phyloP scores from a whole-genome alignment of 1,140 invertebrate genomes.

The Drosophila sproati region DNA sequence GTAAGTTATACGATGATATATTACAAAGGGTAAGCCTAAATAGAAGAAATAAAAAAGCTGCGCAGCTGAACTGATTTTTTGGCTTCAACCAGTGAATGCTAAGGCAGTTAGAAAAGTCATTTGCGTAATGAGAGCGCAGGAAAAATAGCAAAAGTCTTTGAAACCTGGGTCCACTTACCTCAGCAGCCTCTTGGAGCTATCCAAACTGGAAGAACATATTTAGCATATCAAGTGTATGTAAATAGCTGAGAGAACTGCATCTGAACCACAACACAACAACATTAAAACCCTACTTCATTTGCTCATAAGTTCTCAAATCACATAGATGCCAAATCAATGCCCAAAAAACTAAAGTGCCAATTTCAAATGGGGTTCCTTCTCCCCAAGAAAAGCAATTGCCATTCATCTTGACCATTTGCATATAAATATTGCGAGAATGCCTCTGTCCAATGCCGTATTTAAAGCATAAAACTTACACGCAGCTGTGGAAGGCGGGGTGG shows the following conservation, averaged over 20 bases:
- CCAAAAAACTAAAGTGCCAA: not conserved
- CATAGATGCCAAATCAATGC: not conserved
- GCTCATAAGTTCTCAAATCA: not conserved
- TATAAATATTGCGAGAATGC: slow-evolving; percentile 17
- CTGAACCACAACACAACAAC: too few relatives aligned
- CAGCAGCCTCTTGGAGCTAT: too few relatives aligned
- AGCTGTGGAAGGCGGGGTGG: not conserved
- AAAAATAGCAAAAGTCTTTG: too few relatives aligned
- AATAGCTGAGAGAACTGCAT: too few relatives aligned
- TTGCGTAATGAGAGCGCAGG: too few relatives aligned
- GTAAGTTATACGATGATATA: slow-evolving; percentile 43
- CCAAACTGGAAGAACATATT: too few relatives aligned
- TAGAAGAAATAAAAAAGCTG: not conserved
- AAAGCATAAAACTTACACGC: slow-evolving; percentile 18
- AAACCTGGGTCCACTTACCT: too few relatives aligned
- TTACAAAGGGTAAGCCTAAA: slow-evolving; percentile 4
- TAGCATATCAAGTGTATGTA: too few relatives aligned
- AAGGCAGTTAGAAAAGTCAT: too few relatives aligned
- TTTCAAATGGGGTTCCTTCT: not conserved
- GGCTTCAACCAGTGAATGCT: too few relatives aligned
- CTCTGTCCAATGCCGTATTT: slow-evolving; percentile 19
- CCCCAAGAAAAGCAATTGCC: slow-evolving; percentile 2
- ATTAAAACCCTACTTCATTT: too few relatives aligned
- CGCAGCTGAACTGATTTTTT: too few relatives aligned
- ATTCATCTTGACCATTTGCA: slow-evolving; percentile 11